phyloP scores from a whole-genome alignment of 1,140 invertebrate species.

The Brachionus sp. region DNA sequence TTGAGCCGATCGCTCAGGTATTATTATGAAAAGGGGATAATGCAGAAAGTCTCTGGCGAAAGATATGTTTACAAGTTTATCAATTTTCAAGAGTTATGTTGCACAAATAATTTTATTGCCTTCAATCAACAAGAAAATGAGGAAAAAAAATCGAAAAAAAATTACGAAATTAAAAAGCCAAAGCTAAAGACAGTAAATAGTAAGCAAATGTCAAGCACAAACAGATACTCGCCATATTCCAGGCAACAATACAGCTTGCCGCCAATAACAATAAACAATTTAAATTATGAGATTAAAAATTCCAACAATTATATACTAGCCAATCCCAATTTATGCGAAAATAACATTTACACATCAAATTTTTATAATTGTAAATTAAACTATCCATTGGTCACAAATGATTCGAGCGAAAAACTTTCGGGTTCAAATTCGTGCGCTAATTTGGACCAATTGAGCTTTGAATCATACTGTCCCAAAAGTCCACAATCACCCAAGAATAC shows the following conservation, averaged over 20 bases:
- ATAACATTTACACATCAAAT: background rate
- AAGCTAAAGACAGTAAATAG: conserved; percentile 1
- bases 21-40: conserved; percentile 86
- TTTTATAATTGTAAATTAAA: conserved; percentile 16
- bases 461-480: background rate
- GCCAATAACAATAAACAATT: conserved; percentile 11
- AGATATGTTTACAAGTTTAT: conserved; percentile 80
- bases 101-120: background rate
- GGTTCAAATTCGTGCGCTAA: background rate
- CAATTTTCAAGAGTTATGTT: background rate
- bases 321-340: background rate
- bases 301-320: background rate
- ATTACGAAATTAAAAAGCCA: background rate
- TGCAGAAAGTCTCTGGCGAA: conserved; percentile 71
- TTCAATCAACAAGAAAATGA: background rate
- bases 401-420: background rate
- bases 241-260: background rate
- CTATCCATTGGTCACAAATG: background rate
- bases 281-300: conserved; percentile 26
- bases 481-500: background rate
- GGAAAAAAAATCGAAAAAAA: background rate
- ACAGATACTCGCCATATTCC: background rate
- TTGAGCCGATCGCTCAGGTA: conserved; percentile 83
- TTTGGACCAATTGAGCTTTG: background rate
- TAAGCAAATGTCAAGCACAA: background rate